Evolutionary conservation across 2,888 invertebrate species (phyloP).

Genomic region (Limenitis camilla): DNA sequence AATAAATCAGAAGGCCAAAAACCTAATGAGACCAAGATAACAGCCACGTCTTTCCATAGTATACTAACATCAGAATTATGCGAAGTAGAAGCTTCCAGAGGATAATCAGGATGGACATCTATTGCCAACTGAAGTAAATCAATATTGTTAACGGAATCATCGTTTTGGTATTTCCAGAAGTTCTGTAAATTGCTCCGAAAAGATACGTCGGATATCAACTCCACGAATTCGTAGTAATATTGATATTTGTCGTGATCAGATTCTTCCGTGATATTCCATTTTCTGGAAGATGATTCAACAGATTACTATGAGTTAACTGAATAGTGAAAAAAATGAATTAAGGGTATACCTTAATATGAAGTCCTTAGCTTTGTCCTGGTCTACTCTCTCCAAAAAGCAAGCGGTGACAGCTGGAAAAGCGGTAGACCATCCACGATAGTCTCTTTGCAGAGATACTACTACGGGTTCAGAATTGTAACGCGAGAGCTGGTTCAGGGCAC

Average conservation of each 20-base stretch:
- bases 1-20: background rate
- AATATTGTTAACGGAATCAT: conserved; percentile 68
- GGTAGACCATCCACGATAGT: conserved; percentile 62
- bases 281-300: conserved; percentile 30
- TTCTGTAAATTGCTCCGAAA: conserved; percentile 75
- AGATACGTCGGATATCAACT: conserved; percentile 59
- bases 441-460: conserved; percentile 61
- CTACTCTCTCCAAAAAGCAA: conserved; percentile 53
- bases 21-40: background rate
- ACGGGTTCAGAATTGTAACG: conserved; percentile 62
- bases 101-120: conserved; percentile 52
- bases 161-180: conserved; percentile 80
- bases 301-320: background rate
- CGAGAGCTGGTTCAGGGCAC: conserved; percentile 52
- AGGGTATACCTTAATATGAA: conserved; percentile 39
- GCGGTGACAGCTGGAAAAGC: conserved; percentile 65
- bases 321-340: background rate
- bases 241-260: conserved; percentile 44
- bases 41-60: background rate
- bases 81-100: conserved; percentile 39
- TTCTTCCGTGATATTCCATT: conserved; percentile 62
- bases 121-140: conserved; percentile 77
- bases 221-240: conserved; percentile 60
- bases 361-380: conserved; percentile 43
- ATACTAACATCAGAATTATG: conserved; percentile 34